Percentiles rank a stretch among this genome's conserved stretches.
phyloP scores from a whole-genome alignment of 2,113 vertebrate species.

The Esox niger region DNA sequence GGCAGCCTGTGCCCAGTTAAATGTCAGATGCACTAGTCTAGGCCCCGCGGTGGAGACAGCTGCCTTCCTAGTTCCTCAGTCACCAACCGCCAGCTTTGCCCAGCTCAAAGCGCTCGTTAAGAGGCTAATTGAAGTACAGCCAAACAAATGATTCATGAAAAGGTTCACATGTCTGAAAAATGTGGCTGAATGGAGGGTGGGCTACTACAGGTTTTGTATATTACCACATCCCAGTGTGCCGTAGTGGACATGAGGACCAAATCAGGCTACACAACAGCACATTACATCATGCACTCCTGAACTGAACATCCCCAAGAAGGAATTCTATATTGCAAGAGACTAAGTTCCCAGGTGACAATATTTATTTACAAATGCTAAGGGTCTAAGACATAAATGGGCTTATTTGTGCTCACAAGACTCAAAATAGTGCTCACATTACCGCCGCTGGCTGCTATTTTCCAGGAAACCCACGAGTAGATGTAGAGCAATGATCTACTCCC shows the following conservation, averaged over 20 bases:
- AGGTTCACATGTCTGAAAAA: background rate
- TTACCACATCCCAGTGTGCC: background rate
- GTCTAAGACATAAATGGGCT: background rate
- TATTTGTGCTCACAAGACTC: too few relatives aligned
- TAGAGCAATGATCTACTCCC: background rate
- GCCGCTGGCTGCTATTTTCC: background rate
- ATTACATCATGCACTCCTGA: background rate
- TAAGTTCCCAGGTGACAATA: background rate
- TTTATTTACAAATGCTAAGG: background rate
- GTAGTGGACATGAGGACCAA: background rate
- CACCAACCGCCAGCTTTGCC: background rate
- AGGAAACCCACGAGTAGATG: background rate
- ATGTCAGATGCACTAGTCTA: background rate
- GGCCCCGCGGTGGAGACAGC: background rate
- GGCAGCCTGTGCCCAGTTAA: slow-evolving; percentile 6
- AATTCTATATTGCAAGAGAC: background rate
- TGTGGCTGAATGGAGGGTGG: background rate
- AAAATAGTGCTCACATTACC: too few relatives aligned
- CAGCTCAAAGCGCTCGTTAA: slow-evolving; percentile 1
- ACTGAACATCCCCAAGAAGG: too few relatives aligned
- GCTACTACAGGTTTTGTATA: background rate
- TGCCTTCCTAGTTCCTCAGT: background rate
- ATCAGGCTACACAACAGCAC: background rate
- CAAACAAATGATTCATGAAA: background rate
- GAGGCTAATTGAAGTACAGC: slow-evolving; percentile 1